A percentile compares a stretch with the other conserved stretches of the same genome.
phyloP scores from a whole-genome alignment of 2,888 invertebrate species.

The Aleiodes testaceus region DNA sequence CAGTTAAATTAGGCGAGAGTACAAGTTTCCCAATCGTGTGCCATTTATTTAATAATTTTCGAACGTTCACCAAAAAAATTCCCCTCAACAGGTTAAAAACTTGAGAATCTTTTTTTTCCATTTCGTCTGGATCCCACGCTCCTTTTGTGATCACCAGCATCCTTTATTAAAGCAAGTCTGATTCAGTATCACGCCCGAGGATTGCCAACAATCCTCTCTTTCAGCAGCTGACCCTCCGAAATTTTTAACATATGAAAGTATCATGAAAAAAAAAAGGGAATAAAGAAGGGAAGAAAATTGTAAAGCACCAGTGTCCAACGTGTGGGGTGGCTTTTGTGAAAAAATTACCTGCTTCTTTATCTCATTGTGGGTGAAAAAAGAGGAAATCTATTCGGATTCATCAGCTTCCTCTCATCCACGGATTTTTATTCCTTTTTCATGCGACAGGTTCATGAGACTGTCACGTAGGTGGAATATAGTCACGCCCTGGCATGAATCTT shows the following conservation, averaged over 20 bases:
- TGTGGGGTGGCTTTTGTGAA: conserved; percentile 13
- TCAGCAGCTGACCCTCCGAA: conserved; percentile 43
- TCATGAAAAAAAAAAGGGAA: not conserved
- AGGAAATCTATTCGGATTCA: conserved; percentile 10
- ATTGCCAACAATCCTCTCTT: conserved; percentile 11
- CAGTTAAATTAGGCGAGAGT: conserved; percentile 68
- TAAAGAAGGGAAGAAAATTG: not conserved
- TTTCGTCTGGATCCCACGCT: conserved; percentile 64
- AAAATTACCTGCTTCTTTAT: conserved; percentile 25
- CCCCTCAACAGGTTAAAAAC: conserved; percentile 20
- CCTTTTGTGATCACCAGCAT: conserved; percentile 65
- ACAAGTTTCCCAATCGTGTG: conserved; percentile 50
- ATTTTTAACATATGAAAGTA: conserved; percentile 36
- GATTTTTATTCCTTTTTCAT: conserved; percentile 5
- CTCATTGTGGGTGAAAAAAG: conserved; percentile 5
- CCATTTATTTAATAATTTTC: too few relatives aligned
- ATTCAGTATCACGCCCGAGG: conserved; percentile 71
- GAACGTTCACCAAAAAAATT: too few relatives aligned
- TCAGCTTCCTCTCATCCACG: conserved; percentile 19
- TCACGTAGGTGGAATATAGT: conserved; percentile 34
- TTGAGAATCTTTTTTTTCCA: not conserved
- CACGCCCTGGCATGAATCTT: conserved; percentile 60
- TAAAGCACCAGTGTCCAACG: conserved; percentile 20
- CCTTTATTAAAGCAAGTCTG: conserved; percentile 70
- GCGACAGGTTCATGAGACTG: conserved; percentile 16